phyloP scores from a whole-genome alignment of 2,113 vertebrate genomes.

The Hystrix brachyura region DNA sequence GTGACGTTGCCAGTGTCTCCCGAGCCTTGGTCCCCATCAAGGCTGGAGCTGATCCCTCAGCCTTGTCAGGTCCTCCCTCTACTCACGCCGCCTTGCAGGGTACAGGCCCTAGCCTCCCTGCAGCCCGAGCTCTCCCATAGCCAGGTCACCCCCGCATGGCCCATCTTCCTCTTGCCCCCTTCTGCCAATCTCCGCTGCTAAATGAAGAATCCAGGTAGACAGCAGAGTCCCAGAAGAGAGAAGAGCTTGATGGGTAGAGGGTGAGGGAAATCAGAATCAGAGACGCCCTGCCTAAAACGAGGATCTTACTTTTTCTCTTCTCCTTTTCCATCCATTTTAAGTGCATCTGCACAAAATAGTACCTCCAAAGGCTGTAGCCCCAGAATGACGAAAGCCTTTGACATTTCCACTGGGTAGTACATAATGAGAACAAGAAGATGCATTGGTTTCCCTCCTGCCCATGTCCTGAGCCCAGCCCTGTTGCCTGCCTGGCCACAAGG shows the following conservation, averaged over 20 bases:
- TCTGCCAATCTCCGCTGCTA: neutral
- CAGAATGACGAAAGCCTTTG: neutral
- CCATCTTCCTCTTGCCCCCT: too few species aligned
- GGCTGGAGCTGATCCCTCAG: too few species aligned
- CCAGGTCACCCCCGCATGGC: too few species aligned
- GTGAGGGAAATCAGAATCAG: neutral
- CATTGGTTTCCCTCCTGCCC: neutral
- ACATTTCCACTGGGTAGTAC: neutral
- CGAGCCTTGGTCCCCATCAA: neutral
- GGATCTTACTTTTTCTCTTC: neutral
- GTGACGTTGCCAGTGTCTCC: neutral
- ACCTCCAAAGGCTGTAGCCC: neutral
- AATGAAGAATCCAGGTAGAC: neutral
- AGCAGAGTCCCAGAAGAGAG: neutral
- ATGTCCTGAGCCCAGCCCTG: neutral
- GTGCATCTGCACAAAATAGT: neutral
- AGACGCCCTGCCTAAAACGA: neutral
- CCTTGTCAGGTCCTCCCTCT: too few species aligned
- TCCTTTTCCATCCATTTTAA: neutral
- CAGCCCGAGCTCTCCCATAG: too few species aligned
- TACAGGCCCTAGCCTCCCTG: too few species aligned
- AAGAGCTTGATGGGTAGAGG: neutral
- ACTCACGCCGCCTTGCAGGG: too few species aligned
- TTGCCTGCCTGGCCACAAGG: neutral
- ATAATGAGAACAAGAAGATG: neutral